phyloP scores from a whole-genome alignment of 2,797 vertebrate genomes.

The Halcyon leucocephala region DNA sequence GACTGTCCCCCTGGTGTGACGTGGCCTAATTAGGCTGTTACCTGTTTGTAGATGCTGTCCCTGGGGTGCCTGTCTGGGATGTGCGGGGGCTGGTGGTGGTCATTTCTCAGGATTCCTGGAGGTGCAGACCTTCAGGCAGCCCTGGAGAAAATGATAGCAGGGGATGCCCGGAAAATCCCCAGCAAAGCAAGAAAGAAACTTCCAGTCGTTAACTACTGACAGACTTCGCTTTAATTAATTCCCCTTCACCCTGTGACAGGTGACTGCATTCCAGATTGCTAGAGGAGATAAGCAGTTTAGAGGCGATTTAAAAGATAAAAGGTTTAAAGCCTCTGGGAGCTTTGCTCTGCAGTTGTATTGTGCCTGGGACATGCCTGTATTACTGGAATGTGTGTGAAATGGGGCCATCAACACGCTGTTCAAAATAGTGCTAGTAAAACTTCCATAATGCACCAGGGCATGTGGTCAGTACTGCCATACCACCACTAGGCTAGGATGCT shows the following conservation, averaged over 20 bases:
- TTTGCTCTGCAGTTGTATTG: not conserved
- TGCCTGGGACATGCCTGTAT: not conserved
- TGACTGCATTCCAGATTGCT: constrained; percentile 10
- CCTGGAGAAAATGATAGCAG: not conserved
- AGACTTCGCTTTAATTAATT: not conserved
- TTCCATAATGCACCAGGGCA: not conserved
- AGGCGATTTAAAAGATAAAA: not conserved
- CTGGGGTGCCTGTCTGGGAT: not conserved
- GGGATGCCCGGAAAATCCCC: not conserved
- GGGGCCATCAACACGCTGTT: not conserved
- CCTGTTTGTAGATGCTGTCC: not conserved
- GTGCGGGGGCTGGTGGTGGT: rapidly evolving
- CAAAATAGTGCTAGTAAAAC: not conserved
- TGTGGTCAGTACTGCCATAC: not conserved
- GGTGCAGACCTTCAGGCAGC: not conserved
- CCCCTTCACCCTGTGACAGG: not conserved
- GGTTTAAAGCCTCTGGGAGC: not conserved
- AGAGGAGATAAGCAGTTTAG: constrained; percentile 22
- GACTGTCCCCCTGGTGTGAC: not conserved
- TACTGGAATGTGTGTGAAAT: not conserved
- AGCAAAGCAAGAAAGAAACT: not conserved
- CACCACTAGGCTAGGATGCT: not conserved
- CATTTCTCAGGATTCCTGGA: not conserved
- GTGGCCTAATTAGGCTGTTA: not conserved
- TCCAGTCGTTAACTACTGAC: not conserved